Evolutionary conservation across 2,113 vertebrate genomes (phyloP).

Genomic region (Lates calcarifer): DNA sequence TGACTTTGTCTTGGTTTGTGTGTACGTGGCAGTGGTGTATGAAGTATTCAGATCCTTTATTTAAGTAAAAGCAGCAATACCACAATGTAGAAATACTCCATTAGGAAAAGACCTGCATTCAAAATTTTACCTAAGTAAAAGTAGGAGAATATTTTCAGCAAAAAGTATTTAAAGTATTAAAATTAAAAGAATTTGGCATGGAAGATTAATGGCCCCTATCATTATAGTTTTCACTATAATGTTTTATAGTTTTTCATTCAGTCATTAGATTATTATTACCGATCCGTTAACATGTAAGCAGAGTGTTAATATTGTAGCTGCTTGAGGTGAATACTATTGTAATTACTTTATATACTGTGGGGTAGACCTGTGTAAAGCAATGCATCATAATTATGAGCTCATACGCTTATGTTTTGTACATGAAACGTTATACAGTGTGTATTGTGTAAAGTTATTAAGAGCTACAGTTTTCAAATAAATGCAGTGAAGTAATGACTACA

Average conservation of each 20-base stretch:
- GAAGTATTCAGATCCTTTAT: background rate
- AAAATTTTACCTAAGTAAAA: background rate
- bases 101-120: background rate
- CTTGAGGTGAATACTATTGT: background rate
- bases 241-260: too few species aligned
- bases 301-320: background rate
- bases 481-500: background rate
- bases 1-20: background rate
- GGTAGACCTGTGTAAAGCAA: background rate
- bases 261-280: background rate
- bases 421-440: background rate
- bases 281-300: background rate
- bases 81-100: background rate
- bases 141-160: background rate
- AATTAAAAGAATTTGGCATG: background rate
- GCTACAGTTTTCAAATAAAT: background rate
- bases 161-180: background rate
- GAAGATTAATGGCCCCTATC: background rate
- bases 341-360: too few species aligned
- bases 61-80: background rate
- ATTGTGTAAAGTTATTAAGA: background rate
- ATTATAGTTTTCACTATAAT: too few species aligned
- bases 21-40: background rate
- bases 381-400: background rate
- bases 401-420: background rate